Percentiles rank a stretch among this genome's conserved stretches.
These are phyloP conservation scores for Liolophura sinensis DNA, from an alignment of 1,140 invertebrate genomes.

Conservation along the genomic window DNA sequence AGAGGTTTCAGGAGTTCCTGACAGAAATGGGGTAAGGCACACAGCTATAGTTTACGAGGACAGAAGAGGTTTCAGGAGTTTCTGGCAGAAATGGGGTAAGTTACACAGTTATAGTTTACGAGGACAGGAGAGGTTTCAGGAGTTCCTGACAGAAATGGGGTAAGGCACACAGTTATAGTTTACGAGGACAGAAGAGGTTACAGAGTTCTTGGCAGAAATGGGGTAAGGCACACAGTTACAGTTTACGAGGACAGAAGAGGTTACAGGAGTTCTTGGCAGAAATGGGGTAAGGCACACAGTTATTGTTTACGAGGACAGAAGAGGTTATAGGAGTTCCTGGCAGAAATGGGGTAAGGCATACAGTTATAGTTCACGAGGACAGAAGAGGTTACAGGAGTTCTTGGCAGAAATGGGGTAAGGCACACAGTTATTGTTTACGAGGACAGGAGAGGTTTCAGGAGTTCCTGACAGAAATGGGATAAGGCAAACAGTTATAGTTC, in stretches of 20 bases:
- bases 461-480: conserved; percentile 92
- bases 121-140: conserved; percentile 81
- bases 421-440: conserved; percentile 11
- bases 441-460: conserved; percentile 79
- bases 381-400: no score
- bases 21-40: conserved; percentile 83
- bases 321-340: conserved; percentile 83
- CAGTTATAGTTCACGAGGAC: no score
- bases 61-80: conserved; percentile 82
- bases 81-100: conserved; percentile 88
- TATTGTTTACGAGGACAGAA: conserved; percentile 11
- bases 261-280: conserved; percentile 88
- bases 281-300: conserved; percentile 72
- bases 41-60: no score
- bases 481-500: no score
- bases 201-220: no score
- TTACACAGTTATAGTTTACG: conserved; percentile 10
- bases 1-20: conserved; percentile 79
- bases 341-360: conserved; percentile 82
- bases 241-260: conserved; percentile 82
- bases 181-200: no score
- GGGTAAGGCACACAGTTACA: no score
- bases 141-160: conserved; percentile 92
- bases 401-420: no score
- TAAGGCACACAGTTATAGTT: conserved; percentile 52